Conservation (phyloP, 35 echinoderm and acorn worm species). For the Ptychodera flava region DNA sequence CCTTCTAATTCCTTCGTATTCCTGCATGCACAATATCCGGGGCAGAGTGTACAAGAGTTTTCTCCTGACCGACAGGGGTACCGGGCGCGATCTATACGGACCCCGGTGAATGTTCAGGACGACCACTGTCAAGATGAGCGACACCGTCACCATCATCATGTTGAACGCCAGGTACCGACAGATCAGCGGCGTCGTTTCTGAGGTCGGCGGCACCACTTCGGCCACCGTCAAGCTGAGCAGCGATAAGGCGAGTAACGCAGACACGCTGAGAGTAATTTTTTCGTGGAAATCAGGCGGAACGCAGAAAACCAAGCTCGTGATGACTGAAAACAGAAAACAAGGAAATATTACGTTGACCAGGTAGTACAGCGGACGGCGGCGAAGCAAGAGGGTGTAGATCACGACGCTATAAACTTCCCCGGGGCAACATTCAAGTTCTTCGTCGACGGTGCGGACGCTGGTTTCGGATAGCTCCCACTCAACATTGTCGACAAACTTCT, state of each 20-base stretch:
- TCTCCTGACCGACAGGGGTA: not conserved
- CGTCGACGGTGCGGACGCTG: constrained; percentile 46
- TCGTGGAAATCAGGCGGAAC: constrained; percentile 84
- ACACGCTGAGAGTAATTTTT: constrained; percentile 81
- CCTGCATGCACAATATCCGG: not conserved
- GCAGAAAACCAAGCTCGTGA: constrained; percentile 90
- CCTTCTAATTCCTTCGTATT: not conserved
- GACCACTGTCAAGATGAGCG: constrained; percentile 71
- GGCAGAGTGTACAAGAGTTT: not conserved
- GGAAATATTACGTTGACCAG: constrained; percentile 85
- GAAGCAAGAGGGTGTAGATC: constrained; percentile 71
- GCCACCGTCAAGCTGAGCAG: constrained; percentile 89
- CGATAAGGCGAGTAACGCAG: constrained; percentile 82
- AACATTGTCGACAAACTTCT: constrained; percentile 64
- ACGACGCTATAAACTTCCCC: constrained; percentile 57
- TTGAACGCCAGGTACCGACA: constrained; percentile 82
- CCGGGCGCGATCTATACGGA: not conserved
- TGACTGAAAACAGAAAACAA: constrained; percentile 68
- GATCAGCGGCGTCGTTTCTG: constrained; percentile 75
- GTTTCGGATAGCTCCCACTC: constrained; percentile 95
- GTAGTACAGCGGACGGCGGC: constrained; percentile 84
- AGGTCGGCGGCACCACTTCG: constrained; percentile 85
- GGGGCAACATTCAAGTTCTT: constrained; percentile 77
- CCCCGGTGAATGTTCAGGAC: constrained; percentile 46
- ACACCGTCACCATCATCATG: constrained; percentile 88